Evolutionary conservation across 2,888 invertebrate genomes (phyloP).

Genomic region (Epirrita christyi): DNA sequence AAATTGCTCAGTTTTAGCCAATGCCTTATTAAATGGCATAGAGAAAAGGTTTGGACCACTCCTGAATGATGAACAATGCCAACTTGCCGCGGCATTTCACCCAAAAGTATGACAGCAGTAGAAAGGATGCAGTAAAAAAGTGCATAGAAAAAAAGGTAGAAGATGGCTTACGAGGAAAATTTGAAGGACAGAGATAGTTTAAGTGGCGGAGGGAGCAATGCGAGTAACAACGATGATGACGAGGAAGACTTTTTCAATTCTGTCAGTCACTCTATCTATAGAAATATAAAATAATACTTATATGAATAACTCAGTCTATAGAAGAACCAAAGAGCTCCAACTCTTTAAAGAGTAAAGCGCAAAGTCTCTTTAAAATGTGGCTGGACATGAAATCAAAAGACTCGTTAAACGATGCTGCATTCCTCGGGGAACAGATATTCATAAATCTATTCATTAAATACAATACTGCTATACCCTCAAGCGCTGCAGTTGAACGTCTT

Average conservation of each 20-base stretch:
- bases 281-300: too few relatives aligned
- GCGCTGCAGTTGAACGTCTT: too few relatives aligned
- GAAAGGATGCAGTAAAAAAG: conserved; percentile 38
- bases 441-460: too few relatives aligned
- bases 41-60: conserved; percentile 35
- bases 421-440: too few relatives aligned
- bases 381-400: background rate
- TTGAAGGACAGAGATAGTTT: conserved; percentile 35
- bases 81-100: conserved; percentile 40
- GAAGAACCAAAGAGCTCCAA: conserved; percentile 25
- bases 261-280: too few relatives aligned
- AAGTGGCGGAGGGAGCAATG: conserved; percentile 37
- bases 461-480: too few relatives aligned
- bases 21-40: conserved; percentile 39
- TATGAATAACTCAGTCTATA: conserved; percentile 32
- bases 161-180: conserved; percentile 33
- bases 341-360: background rate
- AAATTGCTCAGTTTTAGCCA: conserved; percentile 3
- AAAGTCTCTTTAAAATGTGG: background rate
- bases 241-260: conserved; percentile 39
- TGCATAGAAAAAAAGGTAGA: conserved; percentile 40
- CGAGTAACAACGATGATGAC: conserved; percentile 36
- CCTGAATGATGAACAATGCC: conserved; percentile 39
- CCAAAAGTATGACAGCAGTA: conserved; percentile 39
- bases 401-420: conserved; percentile 1